These are phyloP conservation scores for Neomonachus schauinslandi DNA, from an alignment of 2,113 vertebrate species.

Conservation along the genomic window DNA sequence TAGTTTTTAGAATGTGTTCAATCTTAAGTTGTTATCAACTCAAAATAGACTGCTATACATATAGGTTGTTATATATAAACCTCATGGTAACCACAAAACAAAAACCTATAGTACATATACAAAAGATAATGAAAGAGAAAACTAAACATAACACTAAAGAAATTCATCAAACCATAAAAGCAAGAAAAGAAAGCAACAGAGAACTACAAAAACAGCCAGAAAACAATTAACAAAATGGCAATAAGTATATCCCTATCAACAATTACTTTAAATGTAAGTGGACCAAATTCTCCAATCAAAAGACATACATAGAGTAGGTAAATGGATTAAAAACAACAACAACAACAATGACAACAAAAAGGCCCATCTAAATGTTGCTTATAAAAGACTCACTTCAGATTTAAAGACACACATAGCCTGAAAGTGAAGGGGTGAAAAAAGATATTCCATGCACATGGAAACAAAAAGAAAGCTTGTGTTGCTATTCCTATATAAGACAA, in stretches of 20 bases:
- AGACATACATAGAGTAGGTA: too few relatives aligned
- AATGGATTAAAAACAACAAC: too few relatives aligned
- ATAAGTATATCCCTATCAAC: too few relatives aligned
- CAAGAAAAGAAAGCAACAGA: too few relatives aligned
- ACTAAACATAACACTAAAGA: too few relatives aligned
- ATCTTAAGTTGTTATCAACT: background rate
- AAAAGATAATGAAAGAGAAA: background rate
- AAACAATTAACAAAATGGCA: too few relatives aligned
- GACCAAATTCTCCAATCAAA: too few relatives aligned
- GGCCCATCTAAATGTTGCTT: too few relatives aligned
- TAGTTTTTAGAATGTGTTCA: background rate
- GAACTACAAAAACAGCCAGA: too few relatives aligned
- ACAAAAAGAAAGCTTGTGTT: background rate
- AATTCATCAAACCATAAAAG: too few relatives aligned
- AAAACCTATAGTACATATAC: background rate
- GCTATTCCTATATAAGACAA: background rate
- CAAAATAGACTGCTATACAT: background rate
- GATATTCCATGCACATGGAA: background rate
- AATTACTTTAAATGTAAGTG: too few relatives aligned
- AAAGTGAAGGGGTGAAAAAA: background rate
- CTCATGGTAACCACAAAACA: background rate
- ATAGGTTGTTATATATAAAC: background rate
- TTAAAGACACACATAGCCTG: background rate
- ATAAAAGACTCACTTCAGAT: background rate
- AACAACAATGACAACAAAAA: too few relatives aligned